These are phyloP conservation scores for Steinernema feltiae DNA, from an alignment of 1,140 invertebrate species.

Conservation along the genomic window DNA sequence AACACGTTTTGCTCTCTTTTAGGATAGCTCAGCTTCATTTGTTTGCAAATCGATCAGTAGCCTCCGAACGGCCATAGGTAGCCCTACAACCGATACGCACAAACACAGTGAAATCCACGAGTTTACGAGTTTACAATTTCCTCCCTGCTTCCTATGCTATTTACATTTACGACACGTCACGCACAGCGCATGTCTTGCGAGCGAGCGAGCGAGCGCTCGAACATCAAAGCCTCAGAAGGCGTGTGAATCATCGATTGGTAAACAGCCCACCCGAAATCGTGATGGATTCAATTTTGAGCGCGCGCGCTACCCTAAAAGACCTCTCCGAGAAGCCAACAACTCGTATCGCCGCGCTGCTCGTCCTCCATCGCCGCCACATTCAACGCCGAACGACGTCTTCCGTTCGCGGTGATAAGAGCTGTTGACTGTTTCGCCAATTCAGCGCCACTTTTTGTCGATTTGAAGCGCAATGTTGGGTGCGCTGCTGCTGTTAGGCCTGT, in stretches of 20 bases:
- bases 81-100: too few species aligned
- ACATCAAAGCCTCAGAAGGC: neutral
- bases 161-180: too few species aligned
- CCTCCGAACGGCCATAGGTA: too few species aligned
- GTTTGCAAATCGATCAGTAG: too few species aligned
- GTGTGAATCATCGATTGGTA: neutral
- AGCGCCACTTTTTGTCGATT: neutral
- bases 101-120: too few species aligned
- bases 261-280: neutral
- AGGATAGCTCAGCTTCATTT: too few species aligned
- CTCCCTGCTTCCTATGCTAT: too few species aligned
- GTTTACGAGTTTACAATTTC: too few species aligned
- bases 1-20: too few species aligned
- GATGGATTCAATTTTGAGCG: too few species aligned
- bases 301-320: neutral
- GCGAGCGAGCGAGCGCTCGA: neutral
- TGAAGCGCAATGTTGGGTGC: neutral
- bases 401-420: neutral
- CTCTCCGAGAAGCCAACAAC: neutral
- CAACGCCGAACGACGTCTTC: neutral
- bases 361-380: too few species aligned
- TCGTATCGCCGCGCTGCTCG: neutral
- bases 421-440: neutral
- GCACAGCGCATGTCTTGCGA: too few species aligned
- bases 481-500: neutral